A percentile compares a stretch with the other conserved stretches of the same genome.
phyloP scores from a whole-genome alignment of 2,888 invertebrate genomes.

The Phymatocera aterrima region DNA sequence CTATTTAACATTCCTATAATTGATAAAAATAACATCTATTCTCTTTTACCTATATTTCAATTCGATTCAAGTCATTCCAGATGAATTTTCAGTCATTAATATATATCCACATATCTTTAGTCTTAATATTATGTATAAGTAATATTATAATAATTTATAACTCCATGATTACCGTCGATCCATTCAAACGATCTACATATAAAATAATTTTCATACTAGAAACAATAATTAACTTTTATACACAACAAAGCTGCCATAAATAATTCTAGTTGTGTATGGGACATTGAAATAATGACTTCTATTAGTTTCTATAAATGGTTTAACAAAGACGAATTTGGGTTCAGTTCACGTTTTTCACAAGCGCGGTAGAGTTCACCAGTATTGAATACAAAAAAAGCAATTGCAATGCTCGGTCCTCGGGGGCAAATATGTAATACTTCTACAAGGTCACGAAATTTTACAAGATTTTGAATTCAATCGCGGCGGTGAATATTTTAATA shows the following conservation, averaged over 20 bases:
- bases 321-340: neutral
- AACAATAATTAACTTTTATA: constrained; percentile 22
- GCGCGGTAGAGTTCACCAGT: neutral
- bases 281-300: constrained; percentile 24
- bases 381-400: neutral
- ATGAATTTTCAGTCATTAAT: constrained; percentile 19
- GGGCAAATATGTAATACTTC: too few species aligned
- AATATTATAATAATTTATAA: neutral
- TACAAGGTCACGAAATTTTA: too few species aligned
- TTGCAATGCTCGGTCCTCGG: too few species aligned
- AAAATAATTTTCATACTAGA: constrained; percentile 10
- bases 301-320: constrained; percentile 1
- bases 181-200: constrained; percentile 30
- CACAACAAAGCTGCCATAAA: constrained; percentile 40
- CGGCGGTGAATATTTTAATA: too few species aligned
- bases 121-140: constrained; percentile 19
- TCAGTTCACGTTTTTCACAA: constrained; percentile 2
- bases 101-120: constrained; percentile 1
- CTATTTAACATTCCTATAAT: constrained; percentile 35
- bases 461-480: too few species aligned
- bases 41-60: neutral
- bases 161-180: constrained; percentile 9
- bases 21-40: neutral
- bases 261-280: constrained; percentile 18
- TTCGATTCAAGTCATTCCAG: constrained; percentile 17